phyloP scores from a whole-genome alignment of 2,797 vertebrate species.

The Acrossocheilus fasciatus region DNA sequence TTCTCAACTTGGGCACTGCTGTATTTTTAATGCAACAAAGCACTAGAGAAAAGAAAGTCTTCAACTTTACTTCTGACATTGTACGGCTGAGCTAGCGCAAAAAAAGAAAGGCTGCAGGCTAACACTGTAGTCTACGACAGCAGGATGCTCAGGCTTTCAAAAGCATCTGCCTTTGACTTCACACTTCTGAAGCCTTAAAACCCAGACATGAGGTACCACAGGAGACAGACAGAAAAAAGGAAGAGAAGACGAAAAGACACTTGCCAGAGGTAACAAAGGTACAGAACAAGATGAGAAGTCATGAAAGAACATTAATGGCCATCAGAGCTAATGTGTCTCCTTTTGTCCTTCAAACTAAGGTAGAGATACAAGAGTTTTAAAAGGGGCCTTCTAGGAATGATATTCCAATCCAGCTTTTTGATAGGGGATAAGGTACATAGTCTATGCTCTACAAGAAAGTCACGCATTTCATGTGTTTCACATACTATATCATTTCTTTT shows the following conservation, averaged over 20 bases:
- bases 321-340: conserved; percentile 40
- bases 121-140: conserved; percentile 34
- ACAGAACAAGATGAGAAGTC: conserved; percentile 37
- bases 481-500: not conserved
- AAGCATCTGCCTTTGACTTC: conserved; percentile 45
- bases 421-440: conserved; percentile 66
- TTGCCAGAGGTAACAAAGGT: conserved; percentile 48
- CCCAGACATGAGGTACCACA: conserved; percentile 32
- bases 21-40: conserved; percentile 34
- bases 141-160: conserved; percentile 33
- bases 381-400: conserved; percentile 74
- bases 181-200: conserved; percentile 48
- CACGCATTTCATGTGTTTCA: not conserved
- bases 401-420: conserved; percentile 73
- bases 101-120: conserved; percentile 38
- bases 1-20: conserved; percentile 8
- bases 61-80: conserved; percentile 35
- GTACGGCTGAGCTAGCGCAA: conserved; percentile 13
- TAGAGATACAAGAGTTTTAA: conserved; percentile 63
- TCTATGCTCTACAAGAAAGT: not conserved
- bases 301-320: conserved; percentile 59
- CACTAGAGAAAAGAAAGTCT: conserved; percentile 31
- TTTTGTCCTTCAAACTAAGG: conserved; percentile 53
- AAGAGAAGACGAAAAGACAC: conserved; percentile 36
- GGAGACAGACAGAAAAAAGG: conserved; percentile 36